Evolutionary conservation across 1,140 invertebrate genomes (phyloP).

Genomic region (Subanguina moxae): DNA sequence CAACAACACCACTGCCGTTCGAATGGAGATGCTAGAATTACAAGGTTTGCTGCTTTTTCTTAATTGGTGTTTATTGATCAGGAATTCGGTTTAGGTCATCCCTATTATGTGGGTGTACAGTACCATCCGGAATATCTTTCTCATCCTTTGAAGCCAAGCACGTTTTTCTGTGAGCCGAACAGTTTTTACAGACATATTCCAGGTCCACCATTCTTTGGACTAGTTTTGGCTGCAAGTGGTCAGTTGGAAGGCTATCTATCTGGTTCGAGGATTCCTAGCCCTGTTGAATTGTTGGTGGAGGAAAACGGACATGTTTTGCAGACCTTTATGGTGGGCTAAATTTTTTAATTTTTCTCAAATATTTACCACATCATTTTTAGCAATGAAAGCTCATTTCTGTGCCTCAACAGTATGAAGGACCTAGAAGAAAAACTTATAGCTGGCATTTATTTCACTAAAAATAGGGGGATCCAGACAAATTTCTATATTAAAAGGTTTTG

Average conservation of each 20-base stretch:
- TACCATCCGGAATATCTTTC: constrained; percentile 97
- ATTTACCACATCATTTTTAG: too few species aligned
- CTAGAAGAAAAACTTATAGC: too few species aligned
- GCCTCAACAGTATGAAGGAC: too few species aligned
- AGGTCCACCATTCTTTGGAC: constrained; percentile 81
- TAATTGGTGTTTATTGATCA: neutral
- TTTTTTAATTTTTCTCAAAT: too few species aligned
- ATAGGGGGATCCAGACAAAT: too few species aligned
- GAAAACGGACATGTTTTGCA: neutral
- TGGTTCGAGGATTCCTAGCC: neutral
- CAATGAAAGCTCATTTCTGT: too few species aligned
- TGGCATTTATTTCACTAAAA: too few species aligned
- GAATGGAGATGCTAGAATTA: constrained; percentile 79
- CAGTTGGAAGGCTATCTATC: constrained; percentile 35
- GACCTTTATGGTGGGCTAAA: constrained; percentile 6
- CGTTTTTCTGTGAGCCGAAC: neutral
- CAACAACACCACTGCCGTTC: constrained; percentile 61
- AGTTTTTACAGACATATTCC: neutral
- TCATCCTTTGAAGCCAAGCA: constrained; percentile 80
- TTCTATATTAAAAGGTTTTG: too few species aligned
- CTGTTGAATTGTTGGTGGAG: neutral
- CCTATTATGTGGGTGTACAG: constrained; percentile 89
- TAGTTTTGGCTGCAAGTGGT: constrained; percentile 79
- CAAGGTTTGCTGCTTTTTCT: constrained; percentile 44
- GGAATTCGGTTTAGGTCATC: constrained; percentile 68